A percentile compares a stretch with the other conserved stretches of the same genome.
These are phyloP conservation scores for Clostera curtula DNA, from an alignment of 2,888 invertebrate species.

Conservation along the genomic window DNA sequence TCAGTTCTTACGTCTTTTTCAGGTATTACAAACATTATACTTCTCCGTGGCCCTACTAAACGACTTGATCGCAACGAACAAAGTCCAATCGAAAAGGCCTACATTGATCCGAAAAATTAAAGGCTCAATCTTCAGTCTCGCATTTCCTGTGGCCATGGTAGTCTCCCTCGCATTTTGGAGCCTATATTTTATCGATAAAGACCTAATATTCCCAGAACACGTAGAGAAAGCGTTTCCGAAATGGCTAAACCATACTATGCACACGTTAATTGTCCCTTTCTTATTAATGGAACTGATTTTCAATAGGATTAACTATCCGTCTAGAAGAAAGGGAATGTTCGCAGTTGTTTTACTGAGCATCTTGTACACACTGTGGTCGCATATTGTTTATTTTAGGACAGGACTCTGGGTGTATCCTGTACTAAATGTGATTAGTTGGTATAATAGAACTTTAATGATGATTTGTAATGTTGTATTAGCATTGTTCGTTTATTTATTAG, in stretches of 20 bases:
- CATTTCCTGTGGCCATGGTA: slow-evolving; percentile 85
- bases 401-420: slow-evolving; percentile 94
- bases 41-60: slow-evolving; percentile 83
- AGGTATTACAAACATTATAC: slow-evolving; percentile 85
- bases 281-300: slow-evolving; percentile 82
- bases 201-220: slow-evolving; percentile 88
- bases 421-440: slow-evolving; percentile 81
- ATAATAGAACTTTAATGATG: slow-evolving; percentile 79
- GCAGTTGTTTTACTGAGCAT: slow-evolving; percentile 74
- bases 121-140: slow-evolving; percentile 78
- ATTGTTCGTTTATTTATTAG: slow-evolving; percentile 78
- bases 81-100: slow-evolving; percentile 69
- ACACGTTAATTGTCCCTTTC: slow-evolving; percentile 86
- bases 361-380: slow-evolving; percentile 83
- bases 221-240: slow-evolving; percentile 86
- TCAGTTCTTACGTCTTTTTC: slow-evolving; percentile 32
- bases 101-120: slow-evolving; percentile 79
- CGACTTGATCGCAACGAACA: slow-evolving; percentile 83
- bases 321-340: slow-evolving; percentile 77
- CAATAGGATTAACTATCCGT: slow-evolving; percentile 83
- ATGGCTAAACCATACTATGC: slow-evolving; percentile 93
- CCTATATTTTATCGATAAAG: slow-evolving; percentile 87
- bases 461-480: slow-evolving; percentile 71
- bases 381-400: slow-evolving; percentile 78
- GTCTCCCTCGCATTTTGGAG: slow-evolving; percentile 92